Percentiles rank a stretch among this genome's conserved stretches.
Conservation (phyloP, 2,797 vertebrate species). For the Micrastur ruficollis region DNA sequence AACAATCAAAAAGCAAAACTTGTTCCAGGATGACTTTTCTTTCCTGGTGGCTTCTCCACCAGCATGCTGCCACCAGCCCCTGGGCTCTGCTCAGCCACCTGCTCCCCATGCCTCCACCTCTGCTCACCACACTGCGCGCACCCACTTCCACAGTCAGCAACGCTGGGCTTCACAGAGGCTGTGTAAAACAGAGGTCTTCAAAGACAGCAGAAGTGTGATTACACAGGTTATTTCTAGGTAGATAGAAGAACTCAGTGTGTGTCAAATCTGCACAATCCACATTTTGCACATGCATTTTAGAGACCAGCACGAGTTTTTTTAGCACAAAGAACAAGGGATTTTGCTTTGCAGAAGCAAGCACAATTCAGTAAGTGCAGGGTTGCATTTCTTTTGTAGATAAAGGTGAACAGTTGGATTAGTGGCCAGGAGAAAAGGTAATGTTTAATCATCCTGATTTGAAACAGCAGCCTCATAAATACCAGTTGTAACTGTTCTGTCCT, state of each 20-base stretch:
- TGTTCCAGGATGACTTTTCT: neutral
- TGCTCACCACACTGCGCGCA: neutral
- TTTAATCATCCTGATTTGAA: neutral
- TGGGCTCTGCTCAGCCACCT: neutral
- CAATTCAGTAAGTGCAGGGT: neutral
- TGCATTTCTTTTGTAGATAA: neutral
- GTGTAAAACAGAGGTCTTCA: neutral
- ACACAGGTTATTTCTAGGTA: neutral
- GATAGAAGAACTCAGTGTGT: neutral
- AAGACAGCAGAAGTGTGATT: neutral
- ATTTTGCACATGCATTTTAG: neutral
- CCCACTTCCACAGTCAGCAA: neutral
- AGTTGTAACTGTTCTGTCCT: neutral
- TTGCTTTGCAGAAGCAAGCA: neutral
- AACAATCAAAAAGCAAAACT: neutral
- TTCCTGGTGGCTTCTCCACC: neutral
- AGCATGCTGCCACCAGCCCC: neutral
- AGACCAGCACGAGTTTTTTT: neutral
- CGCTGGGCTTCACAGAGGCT: fast-evolving
- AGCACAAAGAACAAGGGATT: neutral
- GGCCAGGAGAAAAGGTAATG: neutral
- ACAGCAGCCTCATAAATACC: neutral
- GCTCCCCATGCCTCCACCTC: neutral
- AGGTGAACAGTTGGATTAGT: neutral
- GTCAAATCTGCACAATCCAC: neutral